phyloP scores from a whole-genome alignment of 2,888 invertebrate species.

The Alviniconcha strummeri region DNA sequence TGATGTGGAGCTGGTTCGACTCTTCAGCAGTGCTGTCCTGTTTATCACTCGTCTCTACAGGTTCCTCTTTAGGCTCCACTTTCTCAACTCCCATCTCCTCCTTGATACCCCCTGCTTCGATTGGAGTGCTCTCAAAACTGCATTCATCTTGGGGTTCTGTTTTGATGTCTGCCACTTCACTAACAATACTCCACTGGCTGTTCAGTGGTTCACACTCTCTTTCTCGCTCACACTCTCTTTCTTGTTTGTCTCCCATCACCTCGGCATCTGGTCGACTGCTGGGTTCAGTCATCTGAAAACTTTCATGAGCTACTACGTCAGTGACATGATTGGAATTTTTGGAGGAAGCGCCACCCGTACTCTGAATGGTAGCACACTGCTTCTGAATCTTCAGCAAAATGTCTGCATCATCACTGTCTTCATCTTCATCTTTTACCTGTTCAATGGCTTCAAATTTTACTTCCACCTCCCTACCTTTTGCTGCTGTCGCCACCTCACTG shows the following conservation, averaged over 20 bases:
- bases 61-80: slow-evolving; percentile 14
- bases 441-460: slow-evolving; percentile 35
- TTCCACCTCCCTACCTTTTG: slow-evolving; percentile 30
- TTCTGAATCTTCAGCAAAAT: slow-evolving; percentile 76
- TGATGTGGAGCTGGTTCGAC: not conserved
- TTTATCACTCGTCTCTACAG: slow-evolving; percentile 29
- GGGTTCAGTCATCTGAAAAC: slow-evolving; percentile 2
- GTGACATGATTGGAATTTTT: not conserved
- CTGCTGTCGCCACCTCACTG: slow-evolving; percentile 2
- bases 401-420: slow-evolving; percentile 58
- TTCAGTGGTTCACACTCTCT: slow-evolving; percentile 8
- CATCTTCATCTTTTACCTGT: slow-evolving; percentile 15
- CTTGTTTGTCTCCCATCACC: slow-evolving; percentile 32
- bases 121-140: not conserved
- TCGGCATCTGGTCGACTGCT: slow-evolving; percentile 14
- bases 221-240: slow-evolving; percentile 29
- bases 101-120: slow-evolving; percentile 26
- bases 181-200: slow-evolving; percentile 12
- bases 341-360: slow-evolving; percentile 41
- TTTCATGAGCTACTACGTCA: not conserved
- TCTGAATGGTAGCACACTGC: slow-evolving; percentile 75
- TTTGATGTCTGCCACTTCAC: slow-evolving; percentile 25
- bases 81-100: slow-evolving; percentile 22
- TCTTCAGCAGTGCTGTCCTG: not conserved
- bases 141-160: slow-evolving; percentile 35